Evolutionary conservation across 2,113 vertebrate genomes (phyloP).

Genomic region (Epinephelus cyanopodus): DNA sequence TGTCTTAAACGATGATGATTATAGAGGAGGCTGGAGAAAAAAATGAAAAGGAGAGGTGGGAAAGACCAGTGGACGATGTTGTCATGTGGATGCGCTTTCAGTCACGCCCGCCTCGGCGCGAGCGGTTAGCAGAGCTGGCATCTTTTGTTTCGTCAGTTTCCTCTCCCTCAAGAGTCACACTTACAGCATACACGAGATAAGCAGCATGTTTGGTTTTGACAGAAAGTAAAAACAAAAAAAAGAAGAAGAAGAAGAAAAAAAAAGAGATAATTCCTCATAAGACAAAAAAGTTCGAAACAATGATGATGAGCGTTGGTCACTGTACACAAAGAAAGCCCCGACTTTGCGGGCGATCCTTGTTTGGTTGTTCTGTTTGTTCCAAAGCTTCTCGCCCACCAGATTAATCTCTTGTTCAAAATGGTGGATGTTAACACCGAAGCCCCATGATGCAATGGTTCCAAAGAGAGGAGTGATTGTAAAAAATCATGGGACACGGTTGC

Average conservation of each 20-base stretch:
- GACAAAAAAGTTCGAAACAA: slow-evolving; percentile 68
- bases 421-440: slow-evolving; percentile 45
- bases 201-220: slow-evolving; percentile 86
- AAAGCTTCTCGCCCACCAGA: slow-evolving; percentile 47
- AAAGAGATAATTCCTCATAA: slow-evolving; percentile 53
- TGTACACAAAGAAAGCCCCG: slow-evolving; percentile 75
- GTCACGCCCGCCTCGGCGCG: slow-evolving; percentile 29
- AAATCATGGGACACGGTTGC: slow-evolving; percentile 48
- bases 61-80: slow-evolving; percentile 30
- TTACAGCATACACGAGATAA: slow-evolving; percentile 83
- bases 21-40: slow-evolving; percentile 52
- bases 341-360: slow-evolving; percentile 59
- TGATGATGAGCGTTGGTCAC: slow-evolving; percentile 78
- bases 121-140: slow-evolving; percentile 59
- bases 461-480: slow-evolving; percentile 62
- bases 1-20: slow-evolving; percentile 61
- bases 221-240: slow-evolving; percentile 55
- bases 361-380: slow-evolving; percentile 62
- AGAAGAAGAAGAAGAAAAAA: slow-evolving; percentile 13
- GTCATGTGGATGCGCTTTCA: slow-evolving; percentile 62
- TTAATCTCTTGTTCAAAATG: slow-evolving; percentile 35
- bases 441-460: slow-evolving; percentile 55
- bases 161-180: slow-evolving; percentile 66
- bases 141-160: slow-evolving; percentile 58
- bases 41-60: slow-evolving; percentile 12